phyloP scores from a whole-genome alignment of 2,113 vertebrate species.

The Scalopus aquaticus region DNA sequence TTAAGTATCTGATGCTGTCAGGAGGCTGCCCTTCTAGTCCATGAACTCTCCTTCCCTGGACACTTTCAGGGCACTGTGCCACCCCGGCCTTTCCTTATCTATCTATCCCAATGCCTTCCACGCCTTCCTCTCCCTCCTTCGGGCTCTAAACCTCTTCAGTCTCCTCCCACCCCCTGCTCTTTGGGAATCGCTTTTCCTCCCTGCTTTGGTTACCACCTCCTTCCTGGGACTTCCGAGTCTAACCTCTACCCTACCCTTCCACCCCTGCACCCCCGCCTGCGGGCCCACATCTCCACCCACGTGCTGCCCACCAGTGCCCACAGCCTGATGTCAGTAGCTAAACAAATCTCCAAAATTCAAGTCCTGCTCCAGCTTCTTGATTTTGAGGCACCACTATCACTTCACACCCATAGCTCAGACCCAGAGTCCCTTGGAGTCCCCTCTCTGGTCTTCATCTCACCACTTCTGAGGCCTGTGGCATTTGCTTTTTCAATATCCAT shows the following conservation, averaged over 20 bases:
- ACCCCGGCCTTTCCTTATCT: background rate
- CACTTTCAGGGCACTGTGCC: background rate
- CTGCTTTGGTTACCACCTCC: background rate
- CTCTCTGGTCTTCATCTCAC: background rate
- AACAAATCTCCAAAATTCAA: background rate
- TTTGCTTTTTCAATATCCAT: background rate
- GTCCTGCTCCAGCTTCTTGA: background rate
- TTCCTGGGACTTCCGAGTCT: background rate
- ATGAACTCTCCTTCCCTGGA: background rate
- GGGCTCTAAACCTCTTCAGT: background rate
- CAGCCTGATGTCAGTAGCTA: background rate
- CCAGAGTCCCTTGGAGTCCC: background rate
- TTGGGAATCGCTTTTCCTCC: background rate
- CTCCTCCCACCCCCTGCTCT: background rate
- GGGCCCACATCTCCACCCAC: background rate
- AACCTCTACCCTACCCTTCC: background rate
- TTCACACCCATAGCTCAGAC: background rate
- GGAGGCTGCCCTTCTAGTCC: background rate
- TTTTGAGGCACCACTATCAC: background rate
- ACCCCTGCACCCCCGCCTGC: background rate
- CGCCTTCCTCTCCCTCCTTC: background rate
- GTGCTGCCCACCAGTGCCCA: background rate
- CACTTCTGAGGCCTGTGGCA: background rate
- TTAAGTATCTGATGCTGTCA: background rate
- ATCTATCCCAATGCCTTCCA: background rate